Base-by-base conservation (phyloP, 2,113 vertebrate genomes). In the Pedionomus torquatus region DNA sequence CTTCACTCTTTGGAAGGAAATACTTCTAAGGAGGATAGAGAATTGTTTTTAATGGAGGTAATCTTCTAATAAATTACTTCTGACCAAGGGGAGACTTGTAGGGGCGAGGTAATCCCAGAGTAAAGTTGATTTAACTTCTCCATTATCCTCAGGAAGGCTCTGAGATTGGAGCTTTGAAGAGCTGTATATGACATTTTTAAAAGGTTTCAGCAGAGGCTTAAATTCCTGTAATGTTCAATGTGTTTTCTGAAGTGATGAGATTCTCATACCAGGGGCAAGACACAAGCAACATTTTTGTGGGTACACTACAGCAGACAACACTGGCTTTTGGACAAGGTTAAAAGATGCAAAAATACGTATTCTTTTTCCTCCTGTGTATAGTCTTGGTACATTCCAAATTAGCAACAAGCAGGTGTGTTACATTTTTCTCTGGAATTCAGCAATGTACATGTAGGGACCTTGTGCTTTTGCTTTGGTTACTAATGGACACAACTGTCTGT, bases 41-140 rank as follows among this genome's bases (percentile, higher is more conserved):
- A 96, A 78, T 95, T 93, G 66, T 81, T 97, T 98, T 97, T 97
- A 98, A 97, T 95, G 76, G 69, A 90, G 66, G 26, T 98, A 97
- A 98, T 98, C 97, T 96, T 95, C 94, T 95, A 96, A 97, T 94
- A 98, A 97, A 97, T 97, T 96, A 96, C 74, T 97, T 93, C 87
- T 95, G 91, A 96, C 94, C 92, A 91, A 71, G 91, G 71, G 76
- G 93, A 97, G 90, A 71, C 82, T 90, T 41, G 90, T 77, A 96
- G 79, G 92, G 70, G 94, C 72, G 96, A 97, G 65, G 83, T 95
- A 98, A 95, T 98, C 93, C 95, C 93, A 95, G 92, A 95, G 78
- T 97, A 97, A 97, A 96, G 93, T 91, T 94, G 89, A 89, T 96
- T 96, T 97, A 95, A 97, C 90, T 94, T 96, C 93, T 94, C 39